Conservation (phyloP, 2,113 vertebrate species). For the Elaphurus davidianus region DNA sequence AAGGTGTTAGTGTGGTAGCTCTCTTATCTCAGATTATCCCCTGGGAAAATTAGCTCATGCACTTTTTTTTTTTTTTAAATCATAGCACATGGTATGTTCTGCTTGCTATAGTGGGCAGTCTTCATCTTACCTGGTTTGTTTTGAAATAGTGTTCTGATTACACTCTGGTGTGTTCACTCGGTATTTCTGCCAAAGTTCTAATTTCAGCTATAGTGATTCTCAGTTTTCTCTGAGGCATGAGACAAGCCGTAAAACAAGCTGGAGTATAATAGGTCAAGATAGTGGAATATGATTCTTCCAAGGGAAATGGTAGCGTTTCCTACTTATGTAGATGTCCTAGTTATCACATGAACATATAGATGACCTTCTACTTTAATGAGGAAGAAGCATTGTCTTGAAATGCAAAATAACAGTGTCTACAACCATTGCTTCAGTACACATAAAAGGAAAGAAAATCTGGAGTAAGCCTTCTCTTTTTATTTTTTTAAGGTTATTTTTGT, state of each 20-base stretch:
- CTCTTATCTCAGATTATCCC: neutral
- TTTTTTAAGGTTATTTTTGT: neutral
- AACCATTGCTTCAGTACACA: neutral
- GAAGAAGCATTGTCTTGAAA: neutral
- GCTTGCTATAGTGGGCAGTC: neutral
- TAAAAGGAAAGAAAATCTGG: neutral
- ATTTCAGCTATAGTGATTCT: slow-evolving; percentile 5
- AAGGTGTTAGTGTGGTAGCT: neutral
- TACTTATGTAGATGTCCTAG: slow-evolving; percentile 6
- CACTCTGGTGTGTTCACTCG: neutral
- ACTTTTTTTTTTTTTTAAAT: neutral
- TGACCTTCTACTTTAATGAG: slow-evolving; percentile 36
- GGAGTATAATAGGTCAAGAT: neutral
- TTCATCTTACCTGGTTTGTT: slow-evolving; percentile 27
- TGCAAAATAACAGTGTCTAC: neutral
- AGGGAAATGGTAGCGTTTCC: neutral
- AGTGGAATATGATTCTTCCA: slow-evolving; percentile 33
- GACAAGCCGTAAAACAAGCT: neutral
- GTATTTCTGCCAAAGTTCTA: slow-evolving; percentile 27
- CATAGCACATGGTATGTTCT: neutral
- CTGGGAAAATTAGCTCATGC: neutral
- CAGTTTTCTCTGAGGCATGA: slow-evolving; percentile 30
- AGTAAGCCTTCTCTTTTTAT: neutral
- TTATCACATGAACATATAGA: neutral
- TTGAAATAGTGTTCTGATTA: slow-evolving; percentile 34